Evolutionary conservation across 2,888 invertebrate genomes (phyloP).

Genomic region (Mamestra brassicae): DNA sequence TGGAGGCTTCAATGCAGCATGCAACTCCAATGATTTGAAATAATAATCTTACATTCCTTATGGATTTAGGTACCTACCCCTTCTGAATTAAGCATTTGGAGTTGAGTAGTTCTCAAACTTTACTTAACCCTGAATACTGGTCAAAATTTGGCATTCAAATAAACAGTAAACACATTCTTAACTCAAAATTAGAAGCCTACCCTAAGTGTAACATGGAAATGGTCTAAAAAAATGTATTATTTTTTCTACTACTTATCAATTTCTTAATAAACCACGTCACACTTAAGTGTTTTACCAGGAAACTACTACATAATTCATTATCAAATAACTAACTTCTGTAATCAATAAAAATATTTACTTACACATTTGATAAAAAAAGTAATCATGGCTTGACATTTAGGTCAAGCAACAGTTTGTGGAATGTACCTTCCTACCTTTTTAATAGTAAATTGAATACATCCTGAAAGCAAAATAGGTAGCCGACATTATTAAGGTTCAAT

Average conservation of each 20-base stretch:
- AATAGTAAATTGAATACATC: slow-evolving; percentile 23
- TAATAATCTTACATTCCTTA: not conserved
- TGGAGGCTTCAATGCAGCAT: not conserved
- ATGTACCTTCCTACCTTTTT: not conserved
- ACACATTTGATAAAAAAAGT: slow-evolving; percentile 15
- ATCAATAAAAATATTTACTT: slow-evolving; percentile 17
- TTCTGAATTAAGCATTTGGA: no score
- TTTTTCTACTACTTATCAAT: not conserved
- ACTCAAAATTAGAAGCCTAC: no score
- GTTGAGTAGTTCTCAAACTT: no score
- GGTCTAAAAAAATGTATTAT: not conserved
- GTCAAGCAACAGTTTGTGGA: slow-evolving; percentile 10
- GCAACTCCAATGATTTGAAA: not conserved
- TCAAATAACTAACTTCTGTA: slow-evolving; percentile 13
- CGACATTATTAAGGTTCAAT: slow-evolving; percentile 9
- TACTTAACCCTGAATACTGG: no score
- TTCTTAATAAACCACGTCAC: not conserved
- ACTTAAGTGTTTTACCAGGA: not conserved
- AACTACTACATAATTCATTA: not conserved
- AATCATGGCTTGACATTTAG: slow-evolving; percentile 1
- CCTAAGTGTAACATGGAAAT: not conserved
- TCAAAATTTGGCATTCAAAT: no score
- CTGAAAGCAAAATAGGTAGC: not conserved
- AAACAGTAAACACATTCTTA: no score
- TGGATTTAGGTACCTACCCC: no score